Evolutionary conservation across 1,140 invertebrate species (phyloP), one percentile per base, ranked within the genome.

Genomic region (Dreissena rostriformis): DNA sequence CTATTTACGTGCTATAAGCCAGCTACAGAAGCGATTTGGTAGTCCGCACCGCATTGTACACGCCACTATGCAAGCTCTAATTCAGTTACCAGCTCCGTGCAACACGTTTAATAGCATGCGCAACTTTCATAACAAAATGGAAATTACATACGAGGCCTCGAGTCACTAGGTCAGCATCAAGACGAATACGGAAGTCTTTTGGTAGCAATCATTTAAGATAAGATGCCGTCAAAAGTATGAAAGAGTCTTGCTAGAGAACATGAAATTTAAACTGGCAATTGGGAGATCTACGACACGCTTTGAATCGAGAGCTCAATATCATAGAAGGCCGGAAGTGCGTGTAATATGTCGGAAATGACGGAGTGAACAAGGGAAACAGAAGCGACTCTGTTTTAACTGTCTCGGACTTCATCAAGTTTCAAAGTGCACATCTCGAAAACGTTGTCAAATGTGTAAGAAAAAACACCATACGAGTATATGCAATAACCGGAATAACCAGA

Each of bases 61-160:
- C 22, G 55, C 53, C 14, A 63, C 10, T 22, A 72, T 72, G 68
- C 29, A 82, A 82, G 70, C 55, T 19, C 63, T 82, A 22, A 19
- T 61, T 11, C 14, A 73, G 10, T 19, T 73, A 11, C 70, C 79
- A 28, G 12, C 52, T 6, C 79, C 79, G 8, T 12, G 12, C 24
- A 15, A 5, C 22, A 49, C 7, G 14, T 12, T 51, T 0, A 14
- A 14, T n/a, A 63, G 57, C 73, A 17, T 82, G 17, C 8, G 79
- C 12, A 14, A 57, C 15, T 82, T 73, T 26, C 65, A 63, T 71
- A 68, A 82, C 26, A 82, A 63, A 63, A 61, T 82, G 28, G 79
- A 82, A 52, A 28, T 29, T 29, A 71, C 26, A 57, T 77, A 8
- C 2, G 75, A 22, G 61, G 75, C 26, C 61, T 77, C 17, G 70